Evolutionary conservation across 2,113 vertebrate species (phyloP).

Genomic region (Hypomesus transpacificus): DNA sequence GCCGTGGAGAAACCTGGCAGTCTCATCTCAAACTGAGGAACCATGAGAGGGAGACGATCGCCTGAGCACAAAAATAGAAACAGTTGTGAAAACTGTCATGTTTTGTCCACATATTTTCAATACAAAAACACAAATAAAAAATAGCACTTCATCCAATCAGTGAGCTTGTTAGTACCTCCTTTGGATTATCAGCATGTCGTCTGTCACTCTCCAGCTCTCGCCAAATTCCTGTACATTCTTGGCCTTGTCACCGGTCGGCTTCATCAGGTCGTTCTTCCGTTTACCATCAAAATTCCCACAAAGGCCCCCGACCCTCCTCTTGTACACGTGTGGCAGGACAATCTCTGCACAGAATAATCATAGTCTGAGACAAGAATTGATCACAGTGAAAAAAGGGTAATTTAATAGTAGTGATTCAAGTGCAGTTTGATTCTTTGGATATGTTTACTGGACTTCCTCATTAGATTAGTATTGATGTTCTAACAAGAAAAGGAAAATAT

Average conservation of each 20-base stretch:
- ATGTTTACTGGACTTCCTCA: too few relatives aligned
- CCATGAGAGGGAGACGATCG: neutral
- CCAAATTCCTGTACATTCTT: conserved; percentile 65
- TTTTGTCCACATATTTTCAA: too few relatives aligned
- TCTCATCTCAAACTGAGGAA: neutral
- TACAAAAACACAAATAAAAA: too few relatives aligned
- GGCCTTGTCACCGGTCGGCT: conserved; percentile 65
- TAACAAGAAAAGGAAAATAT: too few relatives aligned
- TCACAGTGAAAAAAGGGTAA: too few relatives aligned
- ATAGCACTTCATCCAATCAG: neutral
- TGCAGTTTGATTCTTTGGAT: too few relatives aligned
- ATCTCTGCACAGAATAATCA: conserved; percentile 64
- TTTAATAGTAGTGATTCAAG: too few relatives aligned
- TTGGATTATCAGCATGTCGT: conserved; percentile 20
- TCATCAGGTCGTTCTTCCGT: conserved; percentile 71
- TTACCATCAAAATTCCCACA: conserved; percentile 78
- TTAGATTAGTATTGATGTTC: too few relatives aligned
- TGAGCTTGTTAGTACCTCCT: neutral
- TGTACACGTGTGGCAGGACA: conserved; percentile 69
- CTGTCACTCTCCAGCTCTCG: conserved; percentile 77
- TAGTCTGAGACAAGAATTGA: too few relatives aligned
- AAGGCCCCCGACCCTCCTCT: conserved; percentile 70
- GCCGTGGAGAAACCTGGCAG: neutral
- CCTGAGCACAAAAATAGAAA: conserved; percentile 7
- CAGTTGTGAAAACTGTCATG: too few relatives aligned